Conservation (phyloP, 2,113 vertebrate genomes). For the Equus quagga region DNA sequence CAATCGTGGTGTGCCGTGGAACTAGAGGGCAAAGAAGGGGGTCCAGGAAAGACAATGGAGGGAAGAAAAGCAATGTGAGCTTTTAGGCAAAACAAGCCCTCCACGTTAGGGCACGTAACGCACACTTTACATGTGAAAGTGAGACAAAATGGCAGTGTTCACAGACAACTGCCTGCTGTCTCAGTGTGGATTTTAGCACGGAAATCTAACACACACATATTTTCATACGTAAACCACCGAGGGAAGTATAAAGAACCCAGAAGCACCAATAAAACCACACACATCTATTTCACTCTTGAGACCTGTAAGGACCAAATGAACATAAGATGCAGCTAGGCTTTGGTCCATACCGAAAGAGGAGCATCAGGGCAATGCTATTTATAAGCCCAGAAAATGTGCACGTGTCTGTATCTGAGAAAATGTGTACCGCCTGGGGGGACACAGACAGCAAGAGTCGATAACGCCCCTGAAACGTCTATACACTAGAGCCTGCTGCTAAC, state of each 20-base stretch:
- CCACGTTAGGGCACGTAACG: not conserved
- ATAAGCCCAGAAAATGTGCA: not conserved
- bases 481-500: not conserved
- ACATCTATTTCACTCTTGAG: accelerated
- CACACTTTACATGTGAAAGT: not conserved
- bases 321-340: not conserved
- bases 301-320: not conserved
- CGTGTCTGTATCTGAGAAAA: not conserved
- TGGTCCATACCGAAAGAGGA: not conserved
- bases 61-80: not conserved
- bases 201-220: not conserved
- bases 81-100: not conserved
- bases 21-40: not conserved
- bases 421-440: not conserved
- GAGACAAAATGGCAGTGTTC: not conserved
- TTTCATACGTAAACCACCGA: not conserved
- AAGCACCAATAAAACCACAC: not conserved
- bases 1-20: not conserved
- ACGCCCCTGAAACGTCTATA: not conserved
- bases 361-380: too few species aligned
- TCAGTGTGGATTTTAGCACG: not conserved
- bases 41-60: not conserved
- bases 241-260: not conserved
- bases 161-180: not conserved
- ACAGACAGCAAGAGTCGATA: accelerated